A percentile compares a stretch with the other conserved stretches of the same genome.
Conservation (phyloP, 2,888 invertebrate genomes). For the Erannis defoliaria region DNA sequence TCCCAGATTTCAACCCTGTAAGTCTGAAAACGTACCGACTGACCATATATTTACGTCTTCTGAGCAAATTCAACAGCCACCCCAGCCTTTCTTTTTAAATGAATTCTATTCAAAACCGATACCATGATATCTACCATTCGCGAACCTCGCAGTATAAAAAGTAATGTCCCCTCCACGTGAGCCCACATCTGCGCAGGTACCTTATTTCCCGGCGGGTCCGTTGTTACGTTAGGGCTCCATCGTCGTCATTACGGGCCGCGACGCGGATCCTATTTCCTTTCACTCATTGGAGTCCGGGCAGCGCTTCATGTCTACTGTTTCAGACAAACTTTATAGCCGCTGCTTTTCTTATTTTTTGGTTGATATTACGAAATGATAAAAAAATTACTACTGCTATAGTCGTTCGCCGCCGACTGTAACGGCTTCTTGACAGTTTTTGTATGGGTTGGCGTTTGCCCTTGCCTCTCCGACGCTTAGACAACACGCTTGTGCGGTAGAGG, state of each 20-base stretch:
- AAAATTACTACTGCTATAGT: no score
- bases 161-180: constrained; percentile 30
- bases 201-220: constrained; percentile 56
- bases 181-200: constrained; percentile 33
- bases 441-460: no score
- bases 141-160: background rate
- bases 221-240: constrained; percentile 62
- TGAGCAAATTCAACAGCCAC: no score
- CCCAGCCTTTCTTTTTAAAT: background rate
- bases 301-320: background rate
- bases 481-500: no score
- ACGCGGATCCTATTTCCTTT: constrained; percentile 53
- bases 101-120: background rate
- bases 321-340: background rate
- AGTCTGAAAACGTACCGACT: no score
- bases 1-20: no score
- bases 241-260: constrained; percentile 50
- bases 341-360: background rate
- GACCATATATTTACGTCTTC: no score
- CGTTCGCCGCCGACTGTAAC: no score
- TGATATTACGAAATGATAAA: no score
- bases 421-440: no score
- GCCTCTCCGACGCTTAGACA: no score
- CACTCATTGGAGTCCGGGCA: constrained; percentile 35
- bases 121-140: background rate